A percentile compares a stretch with the other conserved stretches of the same genome.
Evolutionary conservation across 2,113 vertebrate genomes (phyloP).

Genomic region (Aviceda subcristata): DNA sequence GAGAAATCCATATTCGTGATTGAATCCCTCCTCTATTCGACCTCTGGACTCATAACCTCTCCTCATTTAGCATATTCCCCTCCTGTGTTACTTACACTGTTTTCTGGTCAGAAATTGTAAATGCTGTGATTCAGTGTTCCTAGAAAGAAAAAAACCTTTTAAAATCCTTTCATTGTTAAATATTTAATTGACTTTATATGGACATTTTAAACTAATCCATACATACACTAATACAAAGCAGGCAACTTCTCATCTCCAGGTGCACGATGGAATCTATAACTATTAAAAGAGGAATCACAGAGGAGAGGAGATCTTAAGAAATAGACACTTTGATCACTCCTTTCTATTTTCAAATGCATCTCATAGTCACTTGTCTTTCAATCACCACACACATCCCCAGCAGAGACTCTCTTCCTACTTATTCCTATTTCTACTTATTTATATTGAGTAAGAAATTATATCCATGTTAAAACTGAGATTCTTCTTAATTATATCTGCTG

Average conservation of each 20-base stretch:
- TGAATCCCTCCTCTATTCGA: not conserved
- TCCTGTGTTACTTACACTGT: not conserved
- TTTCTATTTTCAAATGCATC: not conserved
- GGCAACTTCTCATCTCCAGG: not conserved
- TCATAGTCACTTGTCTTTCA: conserved; percentile 1
- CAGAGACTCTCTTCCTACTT: not conserved
- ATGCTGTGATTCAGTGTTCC: not conserved
- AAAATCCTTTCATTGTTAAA: conserved; percentile 5
- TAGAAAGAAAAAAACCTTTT: not conserved
- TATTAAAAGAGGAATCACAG: not conserved
- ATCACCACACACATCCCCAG: not conserved
- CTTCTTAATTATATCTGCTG: not conserved
- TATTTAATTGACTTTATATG: conserved; percentile 21
- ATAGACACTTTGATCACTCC: not conserved
- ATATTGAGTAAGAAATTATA: not conserved
- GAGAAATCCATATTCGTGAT: not conserved
- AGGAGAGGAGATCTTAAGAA: not conserved
- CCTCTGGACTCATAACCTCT: not conserved
- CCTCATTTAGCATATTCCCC: not conserved
- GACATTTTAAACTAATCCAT: conserved; percentile 33
- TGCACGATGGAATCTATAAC: not conserved
- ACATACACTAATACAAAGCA: not conserved
- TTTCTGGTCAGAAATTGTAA: not conserved
- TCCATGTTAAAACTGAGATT: not conserved
- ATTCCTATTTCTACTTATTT: not conserved